phyloP scores from a whole-genome alignment of 2,888 invertebrate species.

The Piscicola geometra region DNA sequence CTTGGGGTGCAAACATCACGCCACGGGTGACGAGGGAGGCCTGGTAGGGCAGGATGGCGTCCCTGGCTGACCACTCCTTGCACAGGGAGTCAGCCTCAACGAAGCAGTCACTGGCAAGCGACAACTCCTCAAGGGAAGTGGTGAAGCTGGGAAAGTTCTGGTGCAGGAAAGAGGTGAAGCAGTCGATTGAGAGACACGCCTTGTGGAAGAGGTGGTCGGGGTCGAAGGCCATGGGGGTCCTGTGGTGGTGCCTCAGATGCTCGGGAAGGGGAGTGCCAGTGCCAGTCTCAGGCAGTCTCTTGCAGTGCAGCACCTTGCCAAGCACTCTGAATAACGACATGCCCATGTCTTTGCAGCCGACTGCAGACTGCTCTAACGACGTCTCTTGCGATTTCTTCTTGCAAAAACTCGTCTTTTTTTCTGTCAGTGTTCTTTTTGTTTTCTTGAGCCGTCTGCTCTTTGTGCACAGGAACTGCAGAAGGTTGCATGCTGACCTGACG shows the following conservation, averaged over 20 bases:
- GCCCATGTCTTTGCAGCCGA: conserved; percentile 52
- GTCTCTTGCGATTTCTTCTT: conserved; percentile 5
- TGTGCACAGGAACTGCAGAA: conserved; percentile 69
- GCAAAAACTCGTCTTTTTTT: background rate
- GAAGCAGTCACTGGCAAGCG: conserved; percentile 64
- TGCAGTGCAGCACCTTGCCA: conserved; percentile 59
- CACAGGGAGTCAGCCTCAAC: conserved; percentile 72
- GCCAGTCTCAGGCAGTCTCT: conserved; percentile 47
- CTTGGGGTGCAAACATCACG: conserved; percentile 47
- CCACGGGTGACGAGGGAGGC: conserved; percentile 51
- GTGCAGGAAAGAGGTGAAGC: conserved; percentile 55
- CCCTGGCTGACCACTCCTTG: conserved; percentile 56
- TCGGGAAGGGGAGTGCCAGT: conserved; percentile 47
- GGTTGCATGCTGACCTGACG: conserved; percentile 74
- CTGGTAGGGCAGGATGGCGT: conserved; percentile 47
- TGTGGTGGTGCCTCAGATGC: conserved; percentile 48
- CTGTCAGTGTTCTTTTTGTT: background rate
- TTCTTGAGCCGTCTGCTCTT: background rate
- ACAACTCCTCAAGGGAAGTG: conserved; percentile 64
- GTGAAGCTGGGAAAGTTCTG: conserved; percentile 65
- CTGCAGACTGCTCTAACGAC: background rate
- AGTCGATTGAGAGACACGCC: conserved; percentile 54
- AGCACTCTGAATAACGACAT: conserved; percentile 58
- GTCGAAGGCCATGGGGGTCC: conserved; percentile 49
- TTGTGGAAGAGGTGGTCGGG: conserved; percentile 55